These are phyloP conservation scores for Hippopotamus amphibius DNA, from an alignment of 2,113 vertebrate species.

Conservation along the genomic window DNA sequence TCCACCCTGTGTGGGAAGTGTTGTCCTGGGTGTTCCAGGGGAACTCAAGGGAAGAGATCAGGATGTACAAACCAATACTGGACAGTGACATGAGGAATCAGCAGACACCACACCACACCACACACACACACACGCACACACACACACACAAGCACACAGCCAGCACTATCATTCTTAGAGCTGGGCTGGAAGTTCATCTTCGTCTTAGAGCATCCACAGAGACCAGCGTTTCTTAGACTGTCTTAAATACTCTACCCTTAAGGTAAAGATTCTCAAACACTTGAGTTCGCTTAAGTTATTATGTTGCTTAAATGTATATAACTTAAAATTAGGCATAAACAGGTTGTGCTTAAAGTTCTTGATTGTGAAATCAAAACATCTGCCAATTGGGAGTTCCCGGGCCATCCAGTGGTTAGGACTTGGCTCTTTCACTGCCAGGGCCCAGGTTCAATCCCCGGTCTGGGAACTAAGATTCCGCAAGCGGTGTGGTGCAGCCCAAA, in stretches of 20 bases:
- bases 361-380: constrained; percentile 11
- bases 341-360: neutral
- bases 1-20: neutral
- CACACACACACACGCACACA: too few relatives aligned
- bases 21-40: neutral
- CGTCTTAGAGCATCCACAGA: neutral
- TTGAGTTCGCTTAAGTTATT: neutral
- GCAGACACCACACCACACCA: too few relatives aligned
- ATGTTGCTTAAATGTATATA: neutral
- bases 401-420: neutral
- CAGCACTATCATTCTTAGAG: neutral
- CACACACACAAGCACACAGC: too few relatives aligned
- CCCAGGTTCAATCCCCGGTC: neutral
- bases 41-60: neutral
- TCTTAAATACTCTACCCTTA: too few relatives aligned
- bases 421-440: neutral
- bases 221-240: neutral
- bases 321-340: constrained; percentile 15
- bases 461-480: neutral
- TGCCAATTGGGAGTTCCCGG: neutral
- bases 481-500: neutral
- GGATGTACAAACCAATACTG: neutral
- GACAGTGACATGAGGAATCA: neutral
- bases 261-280: neutral
- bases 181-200: neutral